Evolutionary conservation across 2,113 vertebrate genomes (phyloP), one percentile per base, ranked within the genome.

Genomic region (Sterrhoptilus dennistouni): DNA sequence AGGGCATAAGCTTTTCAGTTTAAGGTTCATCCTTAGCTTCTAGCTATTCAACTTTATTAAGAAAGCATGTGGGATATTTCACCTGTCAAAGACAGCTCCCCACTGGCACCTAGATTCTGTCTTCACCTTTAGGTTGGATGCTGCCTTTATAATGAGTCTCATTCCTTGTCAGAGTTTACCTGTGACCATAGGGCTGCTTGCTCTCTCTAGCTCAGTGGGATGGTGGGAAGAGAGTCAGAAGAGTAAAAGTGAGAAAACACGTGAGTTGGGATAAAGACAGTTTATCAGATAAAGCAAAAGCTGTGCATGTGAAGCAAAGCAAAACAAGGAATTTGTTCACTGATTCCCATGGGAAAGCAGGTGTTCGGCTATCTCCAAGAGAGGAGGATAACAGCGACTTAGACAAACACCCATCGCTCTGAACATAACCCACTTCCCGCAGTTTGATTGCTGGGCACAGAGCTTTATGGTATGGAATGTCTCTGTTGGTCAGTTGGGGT

Each of bases 181-280:
- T 2, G 3, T 44, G 8, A 14, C 22, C 3, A 31, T 19, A 8
- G 1, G 9, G 29, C 16, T 52, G 14, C 49, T 79, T 3, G 1
- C 28, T 88, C 5, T 3, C 21, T 76, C 9, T 7, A 6, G 2
- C 42, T 60, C 24, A 6, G 20, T 50, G 28, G 47, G 5, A 6
- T 76, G 28, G 10, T 10, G 14, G 11, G 1, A 21, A 33, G 44
- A 70, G 29, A 64, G 35, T 49, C 0, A 0, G 23, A 42, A 42
- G 15, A 13, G 16, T 66, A 24, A 60, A 83, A 54, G 31, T 25
- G n/a, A 54, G 35, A 72, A 70, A 35, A 66, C 9, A 22, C 1
- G 1, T 11, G 14, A 38, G 8, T 22, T 78, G 27, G 21, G 24
- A 35, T 45, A 45, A 53, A 31, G 40, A 25, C 23, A 74, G 14